Base-by-base conservation (phyloP, 2,888 invertebrate genomes). In the Uloborus plumipes region DNA sequence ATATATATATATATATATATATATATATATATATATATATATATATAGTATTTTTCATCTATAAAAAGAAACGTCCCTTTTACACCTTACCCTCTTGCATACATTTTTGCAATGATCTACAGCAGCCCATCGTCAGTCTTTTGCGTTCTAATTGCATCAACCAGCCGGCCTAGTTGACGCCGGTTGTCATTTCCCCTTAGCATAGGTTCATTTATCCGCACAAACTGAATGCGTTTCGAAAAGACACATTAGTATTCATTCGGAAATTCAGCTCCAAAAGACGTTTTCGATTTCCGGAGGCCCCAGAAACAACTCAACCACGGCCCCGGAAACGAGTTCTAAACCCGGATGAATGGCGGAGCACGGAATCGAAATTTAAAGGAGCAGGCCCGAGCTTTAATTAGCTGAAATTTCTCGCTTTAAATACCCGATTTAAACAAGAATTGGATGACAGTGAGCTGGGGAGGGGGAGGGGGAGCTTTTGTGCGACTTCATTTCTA, bases 391-490 rank as follows among this genome's bases (percentile, higher is more conserved):
- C 51, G 39, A 15, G 55, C 75, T 67, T 67, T 75, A 75, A 75
- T 75, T 75, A 75, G 75, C 51, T n/a, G 75, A 55, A 75, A 75
- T 75, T 75, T 75, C 75, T 75, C 75, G 75, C 75, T 75, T 75
- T 67, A 75, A 61, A 67, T 75, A 59, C 59, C 75, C 75, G 67
- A 75, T 75, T 75, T 67, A 67, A 75, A 75, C 75, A 75, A 75
- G 75, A 39, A 39, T 39, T 39, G 39, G 39, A 39, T 39, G 39
- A 39, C 39, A 39, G 39, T 39, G 39, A 39, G 39, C 11, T 4
- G 39, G 9, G 39, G 6, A 9, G 9, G 39, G 3, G 39, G 39
- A 39, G 39, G 39, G 39, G 20, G n/a, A 16, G 75, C 75, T 75
- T 65, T 75, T 75, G 75, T 75, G 66, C 13, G 67, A 58, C 65